phyloP scores from a whole-genome alignment of 2,888 invertebrate genomes.

The Hipparchia sbordonii region DNA sequence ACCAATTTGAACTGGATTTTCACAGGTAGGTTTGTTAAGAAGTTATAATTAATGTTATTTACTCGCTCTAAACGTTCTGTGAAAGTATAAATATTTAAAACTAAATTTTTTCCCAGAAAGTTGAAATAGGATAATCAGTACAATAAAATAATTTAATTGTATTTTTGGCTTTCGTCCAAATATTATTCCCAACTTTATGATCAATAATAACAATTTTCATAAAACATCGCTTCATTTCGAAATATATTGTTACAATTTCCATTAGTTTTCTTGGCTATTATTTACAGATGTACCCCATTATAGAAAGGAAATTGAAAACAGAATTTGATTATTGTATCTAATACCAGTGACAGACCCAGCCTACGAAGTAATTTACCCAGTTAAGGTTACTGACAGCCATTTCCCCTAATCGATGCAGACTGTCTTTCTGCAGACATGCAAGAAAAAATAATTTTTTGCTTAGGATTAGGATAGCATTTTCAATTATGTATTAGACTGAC shows the following conservation, averaged over 20 bases:
- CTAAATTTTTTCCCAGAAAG: too few relatives aligned
- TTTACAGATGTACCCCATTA: conserved; percentile 7
- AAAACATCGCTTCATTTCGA: not conserved
- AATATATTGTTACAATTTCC: conserved; percentile 9
- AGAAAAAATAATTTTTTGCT: too few relatives aligned
- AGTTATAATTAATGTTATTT: too few relatives aligned
- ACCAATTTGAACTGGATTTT: too few relatives aligned
- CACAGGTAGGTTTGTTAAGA: too few relatives aligned
- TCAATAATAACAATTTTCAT: conserved; percentile 5
- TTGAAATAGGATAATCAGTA: too few relatives aligned
- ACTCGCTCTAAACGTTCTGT: too few relatives aligned
- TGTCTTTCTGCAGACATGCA: not conserved
- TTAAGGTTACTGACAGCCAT: conserved; percentile 10
- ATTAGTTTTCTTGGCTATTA: conserved; percentile 10
- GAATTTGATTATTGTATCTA: conserved; percentile 8
- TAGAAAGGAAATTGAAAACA: conserved; percentile 32
- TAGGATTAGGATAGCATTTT: too few relatives aligned
- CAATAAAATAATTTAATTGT: too few relatives aligned
- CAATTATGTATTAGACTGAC: too few relatives aligned
- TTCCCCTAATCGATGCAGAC: not conserved
- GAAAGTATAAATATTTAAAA: too few relatives aligned
- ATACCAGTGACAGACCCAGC: not conserved
- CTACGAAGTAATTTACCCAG: not conserved
- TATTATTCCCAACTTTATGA: not conserved
- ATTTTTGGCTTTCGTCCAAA: not conserved